These are phyloP conservation scores for Coregonus suidteri DNA, from an alignment of 2,797 vertebrate genomes.

Conservation along the genomic window DNA sequence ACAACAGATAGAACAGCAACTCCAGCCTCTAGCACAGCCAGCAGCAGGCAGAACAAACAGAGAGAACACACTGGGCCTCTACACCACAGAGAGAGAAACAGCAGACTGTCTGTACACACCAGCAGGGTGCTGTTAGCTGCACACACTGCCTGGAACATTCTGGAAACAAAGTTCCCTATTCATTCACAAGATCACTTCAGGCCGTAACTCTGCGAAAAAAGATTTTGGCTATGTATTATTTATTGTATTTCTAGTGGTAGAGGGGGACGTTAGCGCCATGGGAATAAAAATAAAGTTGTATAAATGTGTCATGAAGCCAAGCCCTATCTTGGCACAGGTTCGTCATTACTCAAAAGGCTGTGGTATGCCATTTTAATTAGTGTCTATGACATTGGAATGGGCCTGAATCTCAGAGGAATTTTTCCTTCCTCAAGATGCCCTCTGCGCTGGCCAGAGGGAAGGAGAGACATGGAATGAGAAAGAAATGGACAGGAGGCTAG, in stretches of 20 bases:
- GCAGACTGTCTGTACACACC: constrained; percentile 53
- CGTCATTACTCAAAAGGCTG: background rate
- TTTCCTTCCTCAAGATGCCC: background rate
- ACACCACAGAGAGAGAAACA: constrained; percentile 13
- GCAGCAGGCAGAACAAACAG: constrained; percentile 63
- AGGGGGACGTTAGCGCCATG: background rate
- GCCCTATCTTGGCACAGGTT: background rate
- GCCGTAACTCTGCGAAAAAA: constrained; percentile 5
- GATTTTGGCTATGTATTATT: background rate
- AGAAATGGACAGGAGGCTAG: background rate
- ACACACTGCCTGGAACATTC: constrained; percentile 20
- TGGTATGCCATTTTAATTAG: constrained; percentile 19
- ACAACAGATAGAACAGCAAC: constrained; percentile 1
- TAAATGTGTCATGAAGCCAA: background rate
- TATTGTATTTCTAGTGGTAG: background rate
- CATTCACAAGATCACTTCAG: constrained; percentile 21
- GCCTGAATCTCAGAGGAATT: no score
- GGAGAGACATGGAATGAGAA: background rate
- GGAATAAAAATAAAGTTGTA: background rate
- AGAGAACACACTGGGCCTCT: constrained; percentile 58
- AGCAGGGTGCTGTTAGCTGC: constrained; percentile 38
- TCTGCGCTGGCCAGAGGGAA: background rate
- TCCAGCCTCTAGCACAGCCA: constrained; percentile 29
- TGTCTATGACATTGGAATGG: background rate
- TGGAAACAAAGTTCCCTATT: constrained; percentile 65